Evolutionary conservation across 2,888 invertebrate species (phyloP), one percentile per base, ranked within the genome.

Genomic region (Biston betularia): DNA sequence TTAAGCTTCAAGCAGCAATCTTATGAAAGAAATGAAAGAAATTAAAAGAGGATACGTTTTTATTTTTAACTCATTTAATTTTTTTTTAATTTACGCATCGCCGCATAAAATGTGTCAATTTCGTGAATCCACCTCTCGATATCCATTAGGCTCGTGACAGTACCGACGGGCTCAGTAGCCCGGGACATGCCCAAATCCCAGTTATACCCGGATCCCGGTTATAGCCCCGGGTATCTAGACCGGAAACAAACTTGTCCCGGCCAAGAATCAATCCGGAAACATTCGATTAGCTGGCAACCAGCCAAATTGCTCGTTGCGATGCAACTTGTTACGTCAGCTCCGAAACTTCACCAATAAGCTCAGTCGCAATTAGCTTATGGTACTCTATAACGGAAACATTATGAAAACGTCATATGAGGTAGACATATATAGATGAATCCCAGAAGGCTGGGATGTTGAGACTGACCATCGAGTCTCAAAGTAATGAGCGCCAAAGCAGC

Each of bases 231-330:
- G 65, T 71, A 74, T 74, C 75, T 75, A 72, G 70, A 73, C 76
- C 71, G 76, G 74, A 79, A 79, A 76, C 71, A 73, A 76, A 81
- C 74, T 76, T 74, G 78, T 76, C 79, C 66, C 67, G 64, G 66
- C 73, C 71, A 75, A 71, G 77, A 69, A 75, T 76, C 68, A 68
- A 75, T 79, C 72, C 65, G 71, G 69, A 68, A 72, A 67, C 69
- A 55, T 64, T 53, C 72, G 72, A 74, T 74, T 71, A 72, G 70
- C 72, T 74, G 74, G 72, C 72, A 45, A 15, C n/a, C 35, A 33
- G 69, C 74, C 74, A 74, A 74, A 72, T 72, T 67, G 70, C 66
- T 65, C 65, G 69, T 70, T 54, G 48, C 53, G 66, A 67, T 67
- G 62, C 71, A 67, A 65, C 73, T 48, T 73, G 71, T 68, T 62